These are phyloP conservation scores for Drosophila pegasa DNA, from an alignment of 2,888 invertebrate genomes.

Conservation along the genomic window DNA sequence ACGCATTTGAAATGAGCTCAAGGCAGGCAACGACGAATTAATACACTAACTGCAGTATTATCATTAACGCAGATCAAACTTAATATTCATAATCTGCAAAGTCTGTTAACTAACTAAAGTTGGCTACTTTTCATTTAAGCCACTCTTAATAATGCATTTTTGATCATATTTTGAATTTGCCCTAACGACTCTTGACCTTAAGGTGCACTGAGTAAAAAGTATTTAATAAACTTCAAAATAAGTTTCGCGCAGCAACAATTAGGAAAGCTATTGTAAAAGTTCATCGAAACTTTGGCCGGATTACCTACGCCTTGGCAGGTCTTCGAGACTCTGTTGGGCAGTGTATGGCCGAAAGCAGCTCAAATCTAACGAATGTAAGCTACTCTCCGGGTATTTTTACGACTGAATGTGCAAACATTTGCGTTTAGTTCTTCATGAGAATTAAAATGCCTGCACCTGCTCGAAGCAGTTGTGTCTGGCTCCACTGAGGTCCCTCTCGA, in stretches of 20 bases:
- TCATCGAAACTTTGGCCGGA: not conserved
- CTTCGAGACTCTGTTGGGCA: not conserved
- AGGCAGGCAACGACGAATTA: constrained; percentile 14
- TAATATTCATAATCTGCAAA: not conserved
- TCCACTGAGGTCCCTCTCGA: not conserved
- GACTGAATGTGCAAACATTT: constrained; percentile 53
- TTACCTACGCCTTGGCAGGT: not conserved
- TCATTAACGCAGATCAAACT: no score
- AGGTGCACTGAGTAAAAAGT: not conserved
- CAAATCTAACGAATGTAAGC: constrained; percentile 48
- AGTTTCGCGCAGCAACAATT: constrained; percentile 3
- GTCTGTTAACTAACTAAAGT: not conserved
- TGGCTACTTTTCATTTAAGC: not conserved
- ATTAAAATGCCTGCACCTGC: constrained; percentile 50
- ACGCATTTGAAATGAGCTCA: constrained; percentile 49
- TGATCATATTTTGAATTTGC: not conserved
- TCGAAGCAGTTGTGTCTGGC: not conserved
- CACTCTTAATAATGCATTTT: not conserved
- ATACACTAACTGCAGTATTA: constrained; percentile 24
- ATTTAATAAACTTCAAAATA: not conserved
- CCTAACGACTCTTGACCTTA: not conserved
- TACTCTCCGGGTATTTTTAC: constrained; percentile 22
- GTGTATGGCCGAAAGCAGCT: constrained; percentile 27
- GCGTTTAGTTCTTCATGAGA: constrained; percentile 46
- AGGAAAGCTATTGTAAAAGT: constrained; percentile 2